These are phyloP conservation scores for Aporrectodea caliginosa DNA, from an alignment of 1,140 invertebrate species.

Conservation along the genomic window DNA sequence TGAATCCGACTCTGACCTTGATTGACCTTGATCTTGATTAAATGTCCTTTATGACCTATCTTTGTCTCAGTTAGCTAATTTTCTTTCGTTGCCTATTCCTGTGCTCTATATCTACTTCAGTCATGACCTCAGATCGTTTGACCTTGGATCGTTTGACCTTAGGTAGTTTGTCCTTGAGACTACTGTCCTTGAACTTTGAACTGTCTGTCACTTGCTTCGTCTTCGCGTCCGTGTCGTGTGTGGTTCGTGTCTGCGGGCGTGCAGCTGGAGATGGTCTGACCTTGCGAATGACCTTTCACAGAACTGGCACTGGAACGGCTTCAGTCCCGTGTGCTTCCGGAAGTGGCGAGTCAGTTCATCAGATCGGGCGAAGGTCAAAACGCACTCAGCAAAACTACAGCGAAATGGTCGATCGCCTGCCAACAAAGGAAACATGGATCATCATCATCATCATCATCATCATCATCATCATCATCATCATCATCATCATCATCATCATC, in stretches of 20 bases:
- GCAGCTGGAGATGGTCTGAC: slow-evolving; percentile 24
- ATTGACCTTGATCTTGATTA: too few relatives aligned
- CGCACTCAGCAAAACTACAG: slow-evolving; percentile 13
- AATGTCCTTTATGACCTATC: too few relatives aligned
- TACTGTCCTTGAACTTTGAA: too few relatives aligned
- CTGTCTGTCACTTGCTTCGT: neutral
- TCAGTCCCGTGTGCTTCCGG: slow-evolving; percentile 29
- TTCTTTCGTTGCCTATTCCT: too few relatives aligned
- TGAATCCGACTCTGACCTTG: too few relatives aligned
- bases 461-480: neutral
- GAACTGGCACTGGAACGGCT: slow-evolving; percentile 28
- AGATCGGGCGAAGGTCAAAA: slow-evolving; percentile 22
- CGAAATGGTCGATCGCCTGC: slow-evolving; percentile 20
- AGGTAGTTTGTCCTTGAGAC: too few relatives aligned
- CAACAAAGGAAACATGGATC: slow-evolving; percentile 22
- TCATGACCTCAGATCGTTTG: too few relatives aligned
- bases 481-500: neutral
- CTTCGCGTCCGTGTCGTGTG: neutral
- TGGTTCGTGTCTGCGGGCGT: slow-evolving; percentile 17
- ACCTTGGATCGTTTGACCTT: too few relatives aligned
- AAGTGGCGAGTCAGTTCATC: slow-evolving; percentile 23
- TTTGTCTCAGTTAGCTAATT: too few relatives aligned
- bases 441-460: neutral
- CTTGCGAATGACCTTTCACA: slow-evolving; percentile 25
- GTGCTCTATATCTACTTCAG: too few relatives aligned